These are phyloP conservation scores for Agapostemon virescens DNA, from an alignment of 2,888 invertebrate genomes.

Conservation along the genomic window DNA sequence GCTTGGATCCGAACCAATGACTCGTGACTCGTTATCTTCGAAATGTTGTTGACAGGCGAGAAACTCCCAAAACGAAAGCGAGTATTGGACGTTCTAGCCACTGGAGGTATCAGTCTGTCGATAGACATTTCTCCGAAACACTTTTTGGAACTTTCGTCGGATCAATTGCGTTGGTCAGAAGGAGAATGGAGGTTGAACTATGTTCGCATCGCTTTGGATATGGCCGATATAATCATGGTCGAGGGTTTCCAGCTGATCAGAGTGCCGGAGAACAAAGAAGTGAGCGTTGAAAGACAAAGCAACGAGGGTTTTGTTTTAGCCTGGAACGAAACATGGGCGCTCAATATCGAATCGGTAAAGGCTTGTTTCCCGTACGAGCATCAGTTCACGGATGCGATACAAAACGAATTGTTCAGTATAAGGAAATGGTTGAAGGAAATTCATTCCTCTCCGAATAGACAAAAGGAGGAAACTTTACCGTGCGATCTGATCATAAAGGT, in stretches of 20 bases:
- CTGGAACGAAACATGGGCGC: conserved; percentile 88
- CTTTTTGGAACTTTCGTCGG: conserved; percentile 77
- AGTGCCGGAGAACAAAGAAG: conserved; percentile 84
- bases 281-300: conserved; percentile 87
- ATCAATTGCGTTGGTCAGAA: conserved; percentile 76
- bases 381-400: conserved; percentile 92
- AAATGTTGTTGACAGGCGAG: conserved; percentile 58
- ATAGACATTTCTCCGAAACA: conserved; percentile 78
- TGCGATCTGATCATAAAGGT: conserved; percentile 95
- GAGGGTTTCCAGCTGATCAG: conserved; percentile 86
- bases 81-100: conserved; percentile 74
- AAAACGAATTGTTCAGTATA: conserved; percentile 93
- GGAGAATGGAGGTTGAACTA: conserved; percentile 77
- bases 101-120: conserved; percentile 75
- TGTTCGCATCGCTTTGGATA: conserved; percentile 84
- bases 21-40: background rate
- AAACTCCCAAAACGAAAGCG: conserved; percentile 64
- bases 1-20: background rate
- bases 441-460: conserved; percentile 83
- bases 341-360: conserved; percentile 85
- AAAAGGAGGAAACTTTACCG: conserved; percentile 88
- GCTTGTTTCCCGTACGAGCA: conserved; percentile 93
- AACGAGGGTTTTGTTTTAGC: conserved; percentile 87
- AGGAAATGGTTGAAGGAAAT: conserved; percentile 96
- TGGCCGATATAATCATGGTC: conserved; percentile 87